Evolutionary conservation across 2,888 invertebrate genomes (phyloP).

Genomic region (Orchestes rusci): DNA sequence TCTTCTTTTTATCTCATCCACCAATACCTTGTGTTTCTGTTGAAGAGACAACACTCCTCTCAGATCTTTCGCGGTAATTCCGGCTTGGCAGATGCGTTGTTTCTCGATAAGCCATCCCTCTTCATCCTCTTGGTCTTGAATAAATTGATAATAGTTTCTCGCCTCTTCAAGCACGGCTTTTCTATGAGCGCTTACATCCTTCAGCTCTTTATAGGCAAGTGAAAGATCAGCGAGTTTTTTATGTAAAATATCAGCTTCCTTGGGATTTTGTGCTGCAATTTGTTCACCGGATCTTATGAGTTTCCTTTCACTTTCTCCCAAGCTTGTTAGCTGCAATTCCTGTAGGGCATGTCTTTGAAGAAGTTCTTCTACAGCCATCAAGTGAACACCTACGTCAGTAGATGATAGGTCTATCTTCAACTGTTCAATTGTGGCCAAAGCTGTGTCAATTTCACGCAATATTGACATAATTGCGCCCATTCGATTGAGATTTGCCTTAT

Average conservation of each 20-base stretch:
- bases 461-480: slow-evolving; percentile 83
- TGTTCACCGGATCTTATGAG: slow-evolving; percentile 60
- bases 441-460: slow-evolving; percentile 86
- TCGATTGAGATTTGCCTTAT: slow-evolving; percentile 65
- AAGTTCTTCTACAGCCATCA: slow-evolving; percentile 90
- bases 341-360: slow-evolving; percentile 89
- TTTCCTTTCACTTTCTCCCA: slow-evolving; percentile 74
- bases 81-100: slow-evolving; percentile 85
- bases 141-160: slow-evolving; percentile 87
- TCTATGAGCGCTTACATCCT: slow-evolving; percentile 69
- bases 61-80: slow-evolving; percentile 84
- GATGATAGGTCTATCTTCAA: slow-evolving; percentile 71
- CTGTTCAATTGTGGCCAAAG: slow-evolving; percentile 74
- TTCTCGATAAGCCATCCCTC: slow-evolving; percentile 96
- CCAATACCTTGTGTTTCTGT: slow-evolving; percentile 85
- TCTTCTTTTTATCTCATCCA: slow-evolving; percentile 81
- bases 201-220: slow-evolving; percentile 57
- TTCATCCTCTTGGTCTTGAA: slow-evolving; percentile 96
- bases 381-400: slow-evolving; percentile 86
- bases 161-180: slow-evolving; percentile 86
- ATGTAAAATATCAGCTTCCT: slow-evolving; percentile 55
- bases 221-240: slow-evolving; percentile 70
- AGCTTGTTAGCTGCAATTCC: slow-evolving; percentile 82
- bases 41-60: slow-evolving; percentile 81
- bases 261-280: slow-evolving; percentile 45